phyloP scores from a whole-genome alignment of 2,888 invertebrate species.

The Dastarcus helophoroides region DNA sequence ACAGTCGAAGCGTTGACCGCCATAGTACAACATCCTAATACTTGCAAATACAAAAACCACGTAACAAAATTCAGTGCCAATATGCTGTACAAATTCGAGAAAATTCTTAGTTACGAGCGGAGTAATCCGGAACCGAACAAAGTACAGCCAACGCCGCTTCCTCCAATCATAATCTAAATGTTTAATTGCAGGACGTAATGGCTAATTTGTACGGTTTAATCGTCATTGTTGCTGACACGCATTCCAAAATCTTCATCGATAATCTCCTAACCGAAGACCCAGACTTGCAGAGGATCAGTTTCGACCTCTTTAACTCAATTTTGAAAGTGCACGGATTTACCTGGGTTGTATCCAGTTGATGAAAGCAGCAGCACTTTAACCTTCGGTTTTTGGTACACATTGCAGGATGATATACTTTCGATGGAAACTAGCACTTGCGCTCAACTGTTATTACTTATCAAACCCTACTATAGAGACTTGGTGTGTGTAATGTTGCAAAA shows the following conservation, averaged over 20 bases:
- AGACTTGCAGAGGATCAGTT: constrained; percentile 43
- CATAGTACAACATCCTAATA: constrained; percentile 49
- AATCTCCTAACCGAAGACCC: constrained; percentile 39
- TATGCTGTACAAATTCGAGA: constrained; percentile 45
- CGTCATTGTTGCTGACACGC: constrained; percentile 60
- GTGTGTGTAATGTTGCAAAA: constrained; percentile 67
- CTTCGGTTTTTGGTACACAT: constrained; percentile 84
- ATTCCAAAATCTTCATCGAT: constrained; percentile 46
- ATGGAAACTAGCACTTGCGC: constrained; percentile 38
- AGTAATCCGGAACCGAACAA: constrained; percentile 32
- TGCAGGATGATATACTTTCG: constrained; percentile 63
- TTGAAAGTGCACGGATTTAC: constrained; percentile 68
- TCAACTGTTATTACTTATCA: constrained; percentile 46
- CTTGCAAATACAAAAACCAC: constrained; percentile 41
- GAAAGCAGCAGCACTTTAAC: constrained; percentile 78
- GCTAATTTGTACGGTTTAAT: constrained; percentile 56
- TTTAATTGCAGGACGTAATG: constrained; percentile 51
- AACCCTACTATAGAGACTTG: constrained; percentile 68
- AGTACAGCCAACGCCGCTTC: constrained; percentile 17
- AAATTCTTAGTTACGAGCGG: constrained; percentile 41
- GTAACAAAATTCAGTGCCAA: constrained; percentile 47
- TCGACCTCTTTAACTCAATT: constrained; percentile 58
- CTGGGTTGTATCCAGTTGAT: constrained; percentile 78
- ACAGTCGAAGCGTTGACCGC: constrained; percentile 51
- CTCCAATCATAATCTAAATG: neutral